A percentile compares a stretch with the other conserved stretches of the same genome.
Conservation (phyloP, 2,888 invertebrate species). For the Acanthosepion pharaonis region DNA sequence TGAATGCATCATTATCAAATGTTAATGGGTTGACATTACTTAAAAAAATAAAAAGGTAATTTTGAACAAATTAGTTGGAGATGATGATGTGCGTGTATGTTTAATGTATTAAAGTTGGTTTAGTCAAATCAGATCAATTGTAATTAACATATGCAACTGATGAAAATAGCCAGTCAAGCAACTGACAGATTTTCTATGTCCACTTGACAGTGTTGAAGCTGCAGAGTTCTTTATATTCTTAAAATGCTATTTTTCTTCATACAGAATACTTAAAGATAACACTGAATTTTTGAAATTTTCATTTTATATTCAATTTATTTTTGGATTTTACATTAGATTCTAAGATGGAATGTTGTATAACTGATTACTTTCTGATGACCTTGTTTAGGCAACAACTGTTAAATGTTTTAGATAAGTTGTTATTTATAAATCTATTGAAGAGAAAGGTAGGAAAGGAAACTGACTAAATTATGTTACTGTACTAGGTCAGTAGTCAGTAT, state of each 20-base stretch:
- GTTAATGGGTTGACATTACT: no score
- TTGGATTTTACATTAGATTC: background rate
- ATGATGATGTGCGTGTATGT: no score
- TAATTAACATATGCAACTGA: background rate
- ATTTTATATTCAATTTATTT: background rate
- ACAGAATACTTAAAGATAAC: background rate
- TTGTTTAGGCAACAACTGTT: background rate
- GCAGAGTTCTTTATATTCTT: background rate
- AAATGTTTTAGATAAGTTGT: background rate
- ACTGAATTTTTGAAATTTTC: background rate
- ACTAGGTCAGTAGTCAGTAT: background rate
- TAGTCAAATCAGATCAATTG: background rate
- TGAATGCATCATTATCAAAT: no score
- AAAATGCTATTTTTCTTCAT: no score
- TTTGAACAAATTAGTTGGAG: no score
- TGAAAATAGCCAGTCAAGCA: background rate
- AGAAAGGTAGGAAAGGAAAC: background rate
- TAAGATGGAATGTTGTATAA: background rate
- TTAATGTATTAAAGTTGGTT: no score
- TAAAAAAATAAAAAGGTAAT: no score
- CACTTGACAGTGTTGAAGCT: background rate
- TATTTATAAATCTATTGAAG: background rate
- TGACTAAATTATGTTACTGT: background rate
- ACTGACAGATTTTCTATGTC: background rate
- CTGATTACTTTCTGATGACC: background rate